phyloP scores from a whole-genome alignment of 2,113 vertebrate species.

The Mobula birostris region DNA sequence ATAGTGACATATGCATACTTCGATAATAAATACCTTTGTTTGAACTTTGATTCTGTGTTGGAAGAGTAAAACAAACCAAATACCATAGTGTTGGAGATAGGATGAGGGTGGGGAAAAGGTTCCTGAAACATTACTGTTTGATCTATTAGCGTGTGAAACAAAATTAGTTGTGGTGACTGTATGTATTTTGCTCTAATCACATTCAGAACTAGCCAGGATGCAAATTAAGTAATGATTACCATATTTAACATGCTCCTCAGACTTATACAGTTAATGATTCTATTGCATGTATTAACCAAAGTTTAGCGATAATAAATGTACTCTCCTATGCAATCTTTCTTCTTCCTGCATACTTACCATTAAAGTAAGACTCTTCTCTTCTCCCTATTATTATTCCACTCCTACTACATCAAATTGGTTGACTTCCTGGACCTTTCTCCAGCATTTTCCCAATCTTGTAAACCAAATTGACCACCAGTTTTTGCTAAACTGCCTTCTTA shows the following conservation, averaged over 20 bases:
- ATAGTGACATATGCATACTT: too few relatives aligned
- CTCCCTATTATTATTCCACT: background rate
- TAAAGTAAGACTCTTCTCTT: background rate
- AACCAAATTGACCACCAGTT: background rate
- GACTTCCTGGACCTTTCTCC: background rate
- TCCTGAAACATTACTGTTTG: background rate
- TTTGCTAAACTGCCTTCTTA: background rate
- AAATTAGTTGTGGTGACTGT: background rate
- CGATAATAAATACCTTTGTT: too few relatives aligned
- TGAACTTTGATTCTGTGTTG: too few relatives aligned
- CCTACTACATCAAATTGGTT: background rate
- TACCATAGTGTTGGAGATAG: background rate
- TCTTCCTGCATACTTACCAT: background rate
- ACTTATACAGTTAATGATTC: background rate
- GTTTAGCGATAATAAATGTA: background rate
- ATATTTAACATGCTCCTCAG: background rate
- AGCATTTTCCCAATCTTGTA: background rate
- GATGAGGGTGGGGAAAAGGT: too few relatives aligned
- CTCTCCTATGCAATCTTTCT: background rate
- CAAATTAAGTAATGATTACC: background rate
- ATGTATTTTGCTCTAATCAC: background rate
- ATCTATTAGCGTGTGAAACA: background rate
- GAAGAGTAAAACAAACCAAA: background rate
- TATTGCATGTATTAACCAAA: background rate
- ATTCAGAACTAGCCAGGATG: background rate